Evolutionary conservation across 2,113 vertebrate genomes (phyloP), one percentile per base, ranked within the genome.

Genomic region (Piliocolobus tephrosceles): DNA sequence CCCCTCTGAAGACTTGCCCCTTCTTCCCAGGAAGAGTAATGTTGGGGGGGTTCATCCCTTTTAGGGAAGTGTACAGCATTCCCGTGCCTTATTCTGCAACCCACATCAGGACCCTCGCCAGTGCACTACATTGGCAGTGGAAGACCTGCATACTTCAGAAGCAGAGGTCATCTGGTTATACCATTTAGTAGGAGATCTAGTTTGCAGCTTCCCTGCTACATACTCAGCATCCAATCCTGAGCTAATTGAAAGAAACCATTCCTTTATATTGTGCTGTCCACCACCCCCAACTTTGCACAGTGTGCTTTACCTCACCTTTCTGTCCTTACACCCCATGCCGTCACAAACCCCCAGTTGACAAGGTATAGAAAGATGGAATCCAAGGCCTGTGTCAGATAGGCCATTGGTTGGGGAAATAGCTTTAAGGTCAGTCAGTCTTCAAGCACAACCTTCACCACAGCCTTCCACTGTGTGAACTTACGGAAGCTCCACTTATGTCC

Each of bases 271-370:
- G 30, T 57, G 18, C 66, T 78, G 40, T 8, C 35, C 23, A 0
- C 11, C n/a, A 11, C 22, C 3, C 7, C n/a, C 22, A 12, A 3
- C 76, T 5, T 6, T 14, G 20, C 30, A 38, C 5, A 1, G 61
- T 6, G 30, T 55, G 2, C 47, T 43, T 89, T 43, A 61, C 73
- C 66, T 8, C 2, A 25, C 38, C 87, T 94, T 20, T 13, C 18
- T n/a, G 38, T 72, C 17, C n/a, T 30, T 16, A 22, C 4, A n/a
- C 14, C n/a, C 2, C 7, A 6, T 30, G 47, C 22, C 25, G 13
- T 66, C 14, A 2, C 5, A 40, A 4, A 30, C 40, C 18, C 18
- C 17, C 8, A 2, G 0, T 38, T 38, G 43, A 83, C 55, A 83
- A 8, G 8, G 25, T 35, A 35, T n/a, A 52, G 47, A 40, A 93